Percentiles rank a stretch among this genome's conserved stretches.
These are phyloP conservation scores for Conus canariensis DNA, from an alignment of 2,888 invertebrate species.

Conservation along the genomic window DNA sequence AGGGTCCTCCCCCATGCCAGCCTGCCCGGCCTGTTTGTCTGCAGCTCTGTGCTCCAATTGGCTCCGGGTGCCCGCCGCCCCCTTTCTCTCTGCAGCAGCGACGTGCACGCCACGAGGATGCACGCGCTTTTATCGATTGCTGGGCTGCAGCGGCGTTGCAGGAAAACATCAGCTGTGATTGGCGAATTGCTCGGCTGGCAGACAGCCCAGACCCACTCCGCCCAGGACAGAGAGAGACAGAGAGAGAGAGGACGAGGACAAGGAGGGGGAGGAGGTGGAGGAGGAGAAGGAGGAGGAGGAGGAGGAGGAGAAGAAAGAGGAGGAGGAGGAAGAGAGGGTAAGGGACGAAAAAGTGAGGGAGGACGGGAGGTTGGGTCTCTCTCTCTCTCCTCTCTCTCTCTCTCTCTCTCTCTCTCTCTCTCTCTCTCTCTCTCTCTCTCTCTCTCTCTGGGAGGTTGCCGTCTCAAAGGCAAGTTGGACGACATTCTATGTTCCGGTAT, in stretches of 20 bases:
- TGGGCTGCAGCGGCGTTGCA: neutral
- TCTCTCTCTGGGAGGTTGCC: neutral
- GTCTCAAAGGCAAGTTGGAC: neutral
- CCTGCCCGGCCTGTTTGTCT: too few relatives aligned
- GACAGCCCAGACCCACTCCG: neutral
- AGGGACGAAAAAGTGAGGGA: neutral
- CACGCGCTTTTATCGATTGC: conserved; percentile 18
- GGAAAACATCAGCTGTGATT: neutral
- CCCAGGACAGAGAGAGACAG: neutral
- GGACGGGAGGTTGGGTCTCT: too few relatives aligned
- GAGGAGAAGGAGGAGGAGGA: too few relatives aligned
- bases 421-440: too few relatives aligned
- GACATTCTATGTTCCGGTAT: neutral
- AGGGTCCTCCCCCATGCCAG: too few relatives aligned
- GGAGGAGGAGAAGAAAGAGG: too few relatives aligned
- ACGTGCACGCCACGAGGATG: neutral
- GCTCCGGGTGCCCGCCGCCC: neutral
- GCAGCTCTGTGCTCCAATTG: neutral
- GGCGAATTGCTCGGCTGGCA: neutral
- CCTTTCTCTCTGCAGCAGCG: neutral
- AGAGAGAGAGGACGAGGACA: neutral
- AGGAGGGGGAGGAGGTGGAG: neutral
- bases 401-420: too few relatives aligned
- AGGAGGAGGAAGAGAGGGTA: too few relatives aligned
- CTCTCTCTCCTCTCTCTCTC: too few relatives aligned